Conservation (phyloP, 1,140 invertebrate genomes). For the Pseudobourletiella spinata region DNA sequence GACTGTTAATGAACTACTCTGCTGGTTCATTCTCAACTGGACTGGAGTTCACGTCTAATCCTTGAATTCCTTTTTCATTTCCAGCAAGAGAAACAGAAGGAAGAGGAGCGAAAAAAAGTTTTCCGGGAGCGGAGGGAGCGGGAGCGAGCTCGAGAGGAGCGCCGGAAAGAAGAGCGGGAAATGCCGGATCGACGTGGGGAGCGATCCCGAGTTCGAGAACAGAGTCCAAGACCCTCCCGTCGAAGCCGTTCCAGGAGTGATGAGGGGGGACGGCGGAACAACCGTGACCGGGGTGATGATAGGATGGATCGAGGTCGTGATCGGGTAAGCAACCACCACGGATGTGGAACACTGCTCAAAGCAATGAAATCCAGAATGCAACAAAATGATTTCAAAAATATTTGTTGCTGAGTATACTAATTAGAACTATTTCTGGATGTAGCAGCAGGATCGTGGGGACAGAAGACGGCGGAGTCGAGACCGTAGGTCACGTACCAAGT, state of each 20-base stretch:
- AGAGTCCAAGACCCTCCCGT: not conserved
- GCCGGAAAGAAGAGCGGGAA: conserved; percentile 17
- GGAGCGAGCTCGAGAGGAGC: conserved; percentile 42
- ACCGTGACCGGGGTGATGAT: conserved; percentile 36
- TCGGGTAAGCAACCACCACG: conserved; percentile 5
- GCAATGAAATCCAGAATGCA: not conserved
- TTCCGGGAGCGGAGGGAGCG: conserved; percentile 44
- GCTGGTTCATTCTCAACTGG: too few species aligned
- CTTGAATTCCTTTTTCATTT: conserved; percentile 8
- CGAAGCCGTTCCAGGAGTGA: not conserved
- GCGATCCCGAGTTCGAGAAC: not conserved
- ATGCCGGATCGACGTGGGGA: conserved; percentile 15
- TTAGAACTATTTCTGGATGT: too few species aligned
- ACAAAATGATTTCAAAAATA: too few species aligned
- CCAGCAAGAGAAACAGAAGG: conserved; percentile 40
- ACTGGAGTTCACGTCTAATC: too few species aligned
- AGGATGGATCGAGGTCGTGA: conserved; percentile 25
- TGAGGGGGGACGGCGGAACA: not conserved
- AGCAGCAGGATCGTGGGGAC: conserved; percentile 43
- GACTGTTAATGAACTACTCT: too few species aligned
- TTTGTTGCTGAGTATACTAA: too few species aligned
- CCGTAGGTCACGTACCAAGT: conserved; percentile 42
- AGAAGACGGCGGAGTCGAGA: conserved; percentile 37
- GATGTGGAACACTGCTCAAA: not conserved
- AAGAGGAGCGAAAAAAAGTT: conserved; percentile 44